Conservation (phyloP, 2,888 invertebrate species). For the Lamproptera curius region DNA sequence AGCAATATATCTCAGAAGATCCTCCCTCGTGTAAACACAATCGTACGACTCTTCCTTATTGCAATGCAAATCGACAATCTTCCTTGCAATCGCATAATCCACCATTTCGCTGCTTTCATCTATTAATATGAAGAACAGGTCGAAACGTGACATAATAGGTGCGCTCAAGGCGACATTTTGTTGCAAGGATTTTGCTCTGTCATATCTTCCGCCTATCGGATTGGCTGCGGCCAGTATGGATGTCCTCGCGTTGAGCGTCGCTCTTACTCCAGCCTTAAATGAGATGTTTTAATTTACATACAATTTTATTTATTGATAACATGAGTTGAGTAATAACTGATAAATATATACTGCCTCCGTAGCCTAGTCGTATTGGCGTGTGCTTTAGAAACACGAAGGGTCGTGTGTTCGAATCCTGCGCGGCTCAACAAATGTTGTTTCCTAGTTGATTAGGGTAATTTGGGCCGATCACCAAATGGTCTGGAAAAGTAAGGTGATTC, state of each 20-base stretch:
- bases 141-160: conserved; percentile 99
- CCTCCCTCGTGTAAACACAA: conserved; percentile 90
- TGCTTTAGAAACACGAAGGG: too few species aligned
- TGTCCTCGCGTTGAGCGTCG: conserved; percentile 97
- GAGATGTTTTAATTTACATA: too few species aligned
- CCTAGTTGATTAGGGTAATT: too few species aligned
- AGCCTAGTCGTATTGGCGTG: too few species aligned
- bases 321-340: too few species aligned
- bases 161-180: conserved; percentile 96
- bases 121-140: conserved; percentile 97
- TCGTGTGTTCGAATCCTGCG: too few species aligned
- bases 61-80: conserved; percentile 96
- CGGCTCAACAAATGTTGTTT: too few species aligned
- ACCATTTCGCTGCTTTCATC: conserved; percentile 94
- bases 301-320: too few species aligned
- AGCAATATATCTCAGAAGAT: conserved; percentile 95
- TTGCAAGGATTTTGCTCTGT: conserved; percentile 94
- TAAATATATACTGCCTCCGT: too few species aligned
- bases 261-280: conserved; percentile 94
- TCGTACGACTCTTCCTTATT: conserved; percentile 89
- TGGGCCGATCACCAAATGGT: too few species aligned
- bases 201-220: conserved; percentile 98
- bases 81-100: conserved; percentile 97
- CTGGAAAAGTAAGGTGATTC: too few species aligned
- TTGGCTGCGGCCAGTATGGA: conserved; percentile 99